These are phyloP conservation scores for Athrips mouffetella DNA, from an alignment of 2,888 invertebrate species.

Conservation along the genomic window DNA sequence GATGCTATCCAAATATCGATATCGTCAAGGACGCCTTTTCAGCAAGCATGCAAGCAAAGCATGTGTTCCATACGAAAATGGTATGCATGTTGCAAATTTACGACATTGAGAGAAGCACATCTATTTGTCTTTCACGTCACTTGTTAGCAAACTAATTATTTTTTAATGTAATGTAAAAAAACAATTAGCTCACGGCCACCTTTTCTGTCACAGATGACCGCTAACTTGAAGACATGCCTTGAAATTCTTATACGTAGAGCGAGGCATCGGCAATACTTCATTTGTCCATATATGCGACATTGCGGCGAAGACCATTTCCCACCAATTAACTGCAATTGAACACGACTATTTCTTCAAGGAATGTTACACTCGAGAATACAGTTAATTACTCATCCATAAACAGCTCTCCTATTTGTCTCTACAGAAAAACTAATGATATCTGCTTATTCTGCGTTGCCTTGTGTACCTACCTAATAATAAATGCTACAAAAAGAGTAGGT, in stretches of 20 bases:
- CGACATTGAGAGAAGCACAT: too few relatives aligned
- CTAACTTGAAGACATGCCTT: not conserved
- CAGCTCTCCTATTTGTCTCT: not conserved
- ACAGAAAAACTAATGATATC: not conserved
- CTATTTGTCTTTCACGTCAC: too few relatives aligned
- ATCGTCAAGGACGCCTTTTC: too few relatives aligned
- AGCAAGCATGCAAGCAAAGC: too few relatives aligned
- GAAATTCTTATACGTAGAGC: not conserved
- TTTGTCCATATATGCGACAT: not conserved
- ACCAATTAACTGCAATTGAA: conserved; percentile 6
- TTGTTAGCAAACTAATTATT: too few relatives aligned
- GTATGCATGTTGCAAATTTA: too few relatives aligned
- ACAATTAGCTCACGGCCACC: not conserved
- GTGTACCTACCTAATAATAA: too few relatives aligned
- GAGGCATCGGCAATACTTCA: not conserved
- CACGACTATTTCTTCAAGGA: conserved; percentile 2
- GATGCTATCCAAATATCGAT: too few relatives aligned
- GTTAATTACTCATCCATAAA: conserved; percentile 1
- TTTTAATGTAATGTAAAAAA: too few relatives aligned
- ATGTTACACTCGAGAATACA: conserved; percentile 1
- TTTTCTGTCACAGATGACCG: not conserved
- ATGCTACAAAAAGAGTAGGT: too few relatives aligned
- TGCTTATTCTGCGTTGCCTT: not conserved
- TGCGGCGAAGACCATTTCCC: conserved; percentile 3
- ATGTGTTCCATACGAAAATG: too few relatives aligned